phyloP scores from a whole-genome alignment of 2,888 invertebrate genomes.

The Thelaira solivaga region DNA sequence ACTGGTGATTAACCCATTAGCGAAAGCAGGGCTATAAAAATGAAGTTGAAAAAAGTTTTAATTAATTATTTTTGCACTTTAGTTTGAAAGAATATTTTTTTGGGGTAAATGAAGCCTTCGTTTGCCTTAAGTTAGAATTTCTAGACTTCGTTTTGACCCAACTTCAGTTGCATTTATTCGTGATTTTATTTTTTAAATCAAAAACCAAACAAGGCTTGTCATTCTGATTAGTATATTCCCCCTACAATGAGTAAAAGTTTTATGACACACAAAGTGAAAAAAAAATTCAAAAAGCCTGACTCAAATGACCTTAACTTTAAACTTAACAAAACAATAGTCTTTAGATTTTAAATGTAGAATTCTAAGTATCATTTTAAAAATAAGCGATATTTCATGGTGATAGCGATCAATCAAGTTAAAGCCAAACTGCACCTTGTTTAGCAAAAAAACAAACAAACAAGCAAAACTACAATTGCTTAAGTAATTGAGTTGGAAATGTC shows the following conservation, averaged over 20 bases:
- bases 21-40: no score
- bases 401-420: slow-evolving; percentile 51
- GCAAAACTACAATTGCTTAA: slow-evolving; percentile 1
- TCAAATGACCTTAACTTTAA: slow-evolving; percentile 61
- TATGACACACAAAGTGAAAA: slow-evolving; percentile 1
- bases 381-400: slow-evolving; percentile 47
- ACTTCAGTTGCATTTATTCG: no score
- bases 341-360: background rate
- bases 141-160: no score
- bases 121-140: no score
- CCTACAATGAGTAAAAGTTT: slow-evolving; percentile 14
- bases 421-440: slow-evolving; percentile 49
- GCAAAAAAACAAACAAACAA: slow-evolving; percentile 14
- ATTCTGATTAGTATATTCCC: slow-evolving; percentile 17
- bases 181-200: no score
- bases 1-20: background rate
- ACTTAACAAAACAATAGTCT: slow-evolving; percentile 33
- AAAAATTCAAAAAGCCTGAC: slow-evolving; percentile 52
- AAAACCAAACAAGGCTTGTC: slow-evolving; percentile 43
- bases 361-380: slow-evolving; percentile 28
- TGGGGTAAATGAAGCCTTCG: no score
- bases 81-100: no score
- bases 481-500: slow-evolving; percentile 15
- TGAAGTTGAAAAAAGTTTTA: no score
- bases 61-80: no score